Base-by-base conservation (phyloP, 2,888 invertebrate genomes). In the Sphinx pinastri region DNA sequence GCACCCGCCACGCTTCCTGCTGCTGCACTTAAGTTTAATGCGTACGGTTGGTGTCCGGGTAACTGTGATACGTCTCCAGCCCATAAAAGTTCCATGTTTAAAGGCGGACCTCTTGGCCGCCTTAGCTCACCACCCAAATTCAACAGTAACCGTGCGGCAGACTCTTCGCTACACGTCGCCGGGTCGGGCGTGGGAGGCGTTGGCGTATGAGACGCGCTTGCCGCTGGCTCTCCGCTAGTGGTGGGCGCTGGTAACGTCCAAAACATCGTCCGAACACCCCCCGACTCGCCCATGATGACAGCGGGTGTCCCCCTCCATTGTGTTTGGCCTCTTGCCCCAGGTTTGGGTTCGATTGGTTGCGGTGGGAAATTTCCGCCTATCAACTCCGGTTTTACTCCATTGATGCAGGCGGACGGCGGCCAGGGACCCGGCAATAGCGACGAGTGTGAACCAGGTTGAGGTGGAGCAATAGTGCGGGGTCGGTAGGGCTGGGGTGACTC, bases 41-140 rank as follows among this genome's bases (percentile, higher is more conserved):
- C 97, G 80, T 96, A 96, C 87, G 97, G 97, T 84, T 97, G 97
- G 70, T 97, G 97, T 3, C 97, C 96, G 14, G 98, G 98, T 77
- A 98, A 92, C 88, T 98, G 98, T 31, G 97, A 96, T 71, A 97
- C 95, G 81, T 98, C 98, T 6, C 98, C 98, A 11, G 98, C 98
- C 98, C 98, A 98, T 69, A 98, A 91, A 75, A 97, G 94, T 88
- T 98, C 98, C 98, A 98, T 98, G 84, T 98, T 98, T 71, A 98
- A 94, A 25, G 98, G 97, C 25, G 95, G 95, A 73, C 94, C 91
- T 78, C 95, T 92, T 70, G 95, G 94, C 83, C 96, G 92, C 81
- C 96, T 93, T 67, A 96, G 92, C 80, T 95, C 96, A 84, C 97
- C 97, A 10, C 97, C 97, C 68, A 97, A 92, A 79, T 97, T 97